Base-by-base conservation (phyloP, 2,888 invertebrate genomes). In the Zaprionus bogoriensis region DNA sequence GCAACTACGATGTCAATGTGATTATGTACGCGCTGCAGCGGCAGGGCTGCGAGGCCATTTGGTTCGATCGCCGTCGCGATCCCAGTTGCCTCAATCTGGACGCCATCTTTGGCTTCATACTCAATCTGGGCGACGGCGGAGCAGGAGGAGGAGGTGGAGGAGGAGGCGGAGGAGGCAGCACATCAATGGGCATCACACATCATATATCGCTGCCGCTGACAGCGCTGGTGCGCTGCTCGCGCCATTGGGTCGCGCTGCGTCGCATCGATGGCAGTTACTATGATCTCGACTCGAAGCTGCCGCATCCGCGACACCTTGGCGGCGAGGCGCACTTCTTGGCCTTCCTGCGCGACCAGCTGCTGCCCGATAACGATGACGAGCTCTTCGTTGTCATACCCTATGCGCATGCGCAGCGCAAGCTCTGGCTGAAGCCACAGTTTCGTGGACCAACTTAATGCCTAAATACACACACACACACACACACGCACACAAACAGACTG, bases 1-100 rank as follows among this genome's bases (percentile, higher is more conserved):
- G 98, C 52, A 98, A 99, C 92, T 99, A 98, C 92, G 98, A 99
- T 91, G 96, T 98, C 60, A 99, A 99, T 92, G 98, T 99, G 14
- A 95, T 99, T 51, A 98, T 98, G 96, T 95, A 96, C 67, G 98
- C 98, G 1, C 91, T 99, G 44, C 96, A 97, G 89, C 93, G 93
- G 65, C 94, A 94, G 89, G 95, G 95, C 9, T 96, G 94, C 88
- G 96, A 96, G 90, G 95, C 96, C n/a, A 93, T 97, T 50, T 77
- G 74, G 74, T 77, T 59, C 27, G 74, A 74, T 36, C n/a, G 42
- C 0, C 64, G 74, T 0, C 55, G 62, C 7, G 75, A 75, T 64
- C 78, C 75, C 4, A n/a, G 7, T 0, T 68, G 62, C 17, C 58
- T 78, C 1, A 36, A 75, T 10, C 28, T 77, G 1, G 7, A 14